These are phyloP conservation scores for Caranx ignobilis DNA, from an alignment of 2,113 vertebrate genomes.

Conservation along the genomic window DNA sequence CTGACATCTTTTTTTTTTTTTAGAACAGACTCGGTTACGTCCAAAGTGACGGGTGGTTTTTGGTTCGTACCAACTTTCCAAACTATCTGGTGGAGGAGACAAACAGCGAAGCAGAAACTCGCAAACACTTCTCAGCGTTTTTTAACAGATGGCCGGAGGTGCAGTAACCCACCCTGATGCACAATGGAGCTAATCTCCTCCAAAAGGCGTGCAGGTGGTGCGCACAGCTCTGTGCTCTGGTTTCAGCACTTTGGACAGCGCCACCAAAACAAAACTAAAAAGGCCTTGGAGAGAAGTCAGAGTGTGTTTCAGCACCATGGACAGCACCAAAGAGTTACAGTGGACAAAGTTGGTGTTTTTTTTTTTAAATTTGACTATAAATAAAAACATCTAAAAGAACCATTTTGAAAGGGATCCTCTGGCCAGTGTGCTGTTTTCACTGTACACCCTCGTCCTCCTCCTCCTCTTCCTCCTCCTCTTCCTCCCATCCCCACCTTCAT, in stretches of 20 bases:
- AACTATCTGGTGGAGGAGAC: constrained; percentile 23
- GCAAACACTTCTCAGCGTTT: constrained; percentile 20
- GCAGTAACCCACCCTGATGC: constrained; percentile 36
- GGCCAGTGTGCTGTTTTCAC: background rate
- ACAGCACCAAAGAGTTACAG: constrained; percentile 25
- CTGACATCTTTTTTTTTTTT: background rate
- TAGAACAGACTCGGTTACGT: constrained; percentile 16
- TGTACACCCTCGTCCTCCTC: background rate
- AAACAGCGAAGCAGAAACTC: constrained; percentile 20
- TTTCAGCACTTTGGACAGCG: constrained; percentile 66
- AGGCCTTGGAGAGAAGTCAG: constrained; percentile 18
- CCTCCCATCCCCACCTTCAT: background rate
- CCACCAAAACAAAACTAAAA: background rate
- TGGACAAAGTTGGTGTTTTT: background rate
- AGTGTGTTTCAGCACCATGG: constrained; percentile 59
- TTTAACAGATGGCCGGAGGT: constrained; percentile 67
- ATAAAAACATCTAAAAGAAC: background rate
- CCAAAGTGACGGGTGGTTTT: constrained; percentile 6
- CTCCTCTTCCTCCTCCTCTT: too few species aligned
- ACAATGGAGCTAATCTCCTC: constrained; percentile 19
- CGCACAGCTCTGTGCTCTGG: constrained; percentile 14
- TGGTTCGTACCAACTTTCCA: constrained; percentile 28
- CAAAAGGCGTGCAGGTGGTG: constrained; percentile 49
- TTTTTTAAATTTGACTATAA: too few species aligned
- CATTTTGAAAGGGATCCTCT: constrained; percentile 17